Base-by-base conservation (phyloP, 2,888 invertebrate genomes). In the Cheilosia vulpina region DNA sequence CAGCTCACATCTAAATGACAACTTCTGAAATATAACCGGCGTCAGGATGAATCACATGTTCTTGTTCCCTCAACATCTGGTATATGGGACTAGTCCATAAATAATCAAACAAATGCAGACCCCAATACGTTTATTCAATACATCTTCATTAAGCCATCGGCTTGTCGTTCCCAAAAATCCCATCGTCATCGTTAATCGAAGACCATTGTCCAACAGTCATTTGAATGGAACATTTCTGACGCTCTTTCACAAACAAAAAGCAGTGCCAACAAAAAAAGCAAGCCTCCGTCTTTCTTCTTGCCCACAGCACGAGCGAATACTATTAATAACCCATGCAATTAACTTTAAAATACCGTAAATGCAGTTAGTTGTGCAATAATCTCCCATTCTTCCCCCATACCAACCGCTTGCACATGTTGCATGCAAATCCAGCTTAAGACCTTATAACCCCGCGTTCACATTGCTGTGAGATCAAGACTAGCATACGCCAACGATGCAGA, bases 361-460 rank as follows among this genome's bases (percentile, higher is more conserved):
- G 75, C 84, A 80, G 58, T 24, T 38, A 45, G 69, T 84, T 84
- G 75, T 71, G 80, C 75, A 84, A 84, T 75, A 53, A 43, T 76
- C 65, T 55, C 55, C 65, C 47, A 62, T 60, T 66, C 72, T 68
- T 66, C 68, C 31, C 43, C 58, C 45, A 43, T 43, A 52, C 13
- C 47, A 13, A 73, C 73, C 68, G 57, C 62, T 68, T 45, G 76
- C 50, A 63, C 27, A 77, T 45, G 79, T 73, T 79, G 72, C 73
- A 84, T 84, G 84, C 84, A 84, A 84, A 80, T 84, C 55, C 80
- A 80, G 60, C 84, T 66, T 63, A 71, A 80, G 71, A 84, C 80
- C 84, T 84, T 75, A 75, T 69, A 73, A 63, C 52, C 83, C 72
- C 77, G 53, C 52, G 69, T 65, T 63, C 63, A 60, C 57, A 69